Conservation (phyloP, 2,888 invertebrate genomes). For the Brachyptera risi region DNA sequence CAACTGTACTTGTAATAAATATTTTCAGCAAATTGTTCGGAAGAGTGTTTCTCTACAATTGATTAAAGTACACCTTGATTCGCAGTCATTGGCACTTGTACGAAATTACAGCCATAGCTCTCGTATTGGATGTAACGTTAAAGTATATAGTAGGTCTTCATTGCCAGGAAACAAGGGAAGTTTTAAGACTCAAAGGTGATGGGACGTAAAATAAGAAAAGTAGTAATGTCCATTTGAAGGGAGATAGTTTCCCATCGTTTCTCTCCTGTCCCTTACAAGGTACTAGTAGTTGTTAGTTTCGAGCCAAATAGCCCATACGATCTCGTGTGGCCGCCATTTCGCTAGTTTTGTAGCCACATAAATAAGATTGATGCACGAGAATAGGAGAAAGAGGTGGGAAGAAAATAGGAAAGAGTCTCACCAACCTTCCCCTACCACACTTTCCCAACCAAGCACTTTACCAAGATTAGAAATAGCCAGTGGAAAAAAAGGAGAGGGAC, state of each 20-base stretch:
- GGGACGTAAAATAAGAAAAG: conserved; percentile 13
- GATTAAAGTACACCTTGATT: too few species aligned
- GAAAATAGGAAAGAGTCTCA: conserved; percentile 17
- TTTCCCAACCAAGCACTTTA: conserved; percentile 26
- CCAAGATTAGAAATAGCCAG: conserved; percentile 32
- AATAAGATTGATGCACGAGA: conserved; percentile 46
- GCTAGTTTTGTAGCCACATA: conserved; percentile 48
- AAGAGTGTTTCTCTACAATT: too few species aligned
- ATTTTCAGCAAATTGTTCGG: too few species aligned
- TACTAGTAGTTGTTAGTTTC: conserved; percentile 15
- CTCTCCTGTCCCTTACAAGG: conserved; percentile 13
- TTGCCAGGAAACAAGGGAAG: background rate
- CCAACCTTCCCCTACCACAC: conserved; percentile 2
- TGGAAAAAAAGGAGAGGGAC: conserved; percentile 24
- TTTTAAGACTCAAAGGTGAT: conserved; percentile 3
- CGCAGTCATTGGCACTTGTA: too few species aligned
- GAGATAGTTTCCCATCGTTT: conserved; percentile 6
- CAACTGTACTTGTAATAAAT: too few species aligned
- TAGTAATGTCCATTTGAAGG: conserved; percentile 17
- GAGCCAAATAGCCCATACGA: conserved; percentile 28
- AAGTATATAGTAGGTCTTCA: background rate
- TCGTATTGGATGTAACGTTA: too few species aligned
- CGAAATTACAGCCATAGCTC: too few species aligned
- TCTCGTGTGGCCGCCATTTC: conserved; percentile 32
- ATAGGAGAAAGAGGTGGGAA: conserved; percentile 19